A percentile compares a stretch with the other conserved stretches of the same genome.
Conservation (phyloP, 2,888 invertebrate species). For the Luperina testacea region DNA sequence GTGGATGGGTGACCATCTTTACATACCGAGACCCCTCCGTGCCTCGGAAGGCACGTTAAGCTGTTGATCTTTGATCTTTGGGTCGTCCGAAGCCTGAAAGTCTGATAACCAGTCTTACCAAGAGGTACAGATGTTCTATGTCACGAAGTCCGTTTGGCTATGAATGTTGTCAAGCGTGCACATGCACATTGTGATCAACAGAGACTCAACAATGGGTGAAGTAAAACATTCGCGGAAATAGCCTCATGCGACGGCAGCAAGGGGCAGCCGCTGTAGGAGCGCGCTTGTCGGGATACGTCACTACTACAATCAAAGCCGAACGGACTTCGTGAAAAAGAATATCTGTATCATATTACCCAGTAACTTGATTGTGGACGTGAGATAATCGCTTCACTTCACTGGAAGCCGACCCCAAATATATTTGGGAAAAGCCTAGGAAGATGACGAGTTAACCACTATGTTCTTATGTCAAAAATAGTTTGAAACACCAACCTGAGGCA, state of each 20-base stretch:
- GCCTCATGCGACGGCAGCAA: too few relatives aligned
- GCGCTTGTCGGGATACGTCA: too few relatives aligned
- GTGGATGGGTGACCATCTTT: not conserved
- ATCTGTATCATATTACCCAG: not conserved
- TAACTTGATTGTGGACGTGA: not conserved
- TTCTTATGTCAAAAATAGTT: not conserved
- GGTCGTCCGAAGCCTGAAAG: not conserved
- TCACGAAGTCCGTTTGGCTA: too few relatives aligned
- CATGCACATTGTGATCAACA: too few relatives aligned
- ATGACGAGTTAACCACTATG: not conserved
- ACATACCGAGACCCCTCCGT: not conserved
- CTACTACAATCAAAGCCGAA: too few relatives aligned
- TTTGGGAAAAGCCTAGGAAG: not conserved
- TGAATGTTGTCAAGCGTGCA: too few relatives aligned
- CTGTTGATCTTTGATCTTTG: not conserved
- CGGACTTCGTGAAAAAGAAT: too few relatives aligned
- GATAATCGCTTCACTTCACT: not conserved
- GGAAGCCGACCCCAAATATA: not conserved
- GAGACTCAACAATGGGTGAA: too few relatives aligned
- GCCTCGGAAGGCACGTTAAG: not conserved
- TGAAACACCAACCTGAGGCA: slow-evolving; percentile 95
- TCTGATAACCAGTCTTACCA: not conserved
- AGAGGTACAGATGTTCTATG: too few relatives aligned
- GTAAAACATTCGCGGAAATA: too few relatives aligned
- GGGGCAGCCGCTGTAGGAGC: too few relatives aligned